Percentiles rank a stretch among this genome's conserved stretches.
Evolutionary conservation across 2,113 vertebrate species (phyloP).

Genomic region (Tragelaphus strepsiceros): DNA sequence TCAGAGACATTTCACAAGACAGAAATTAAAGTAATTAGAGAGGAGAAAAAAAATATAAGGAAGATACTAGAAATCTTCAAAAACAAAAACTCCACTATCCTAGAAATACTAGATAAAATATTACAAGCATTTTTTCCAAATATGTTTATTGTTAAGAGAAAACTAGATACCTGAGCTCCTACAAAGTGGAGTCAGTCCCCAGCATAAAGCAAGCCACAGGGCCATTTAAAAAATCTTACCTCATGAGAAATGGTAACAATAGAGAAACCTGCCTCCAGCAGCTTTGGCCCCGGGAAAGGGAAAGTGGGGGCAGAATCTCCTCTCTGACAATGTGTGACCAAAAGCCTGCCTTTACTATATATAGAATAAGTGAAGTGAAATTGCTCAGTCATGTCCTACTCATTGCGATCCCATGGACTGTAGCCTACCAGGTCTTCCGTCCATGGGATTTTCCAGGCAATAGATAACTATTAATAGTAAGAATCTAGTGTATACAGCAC

Average conservation of each 20-base stretch:
- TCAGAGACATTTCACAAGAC: background rate
- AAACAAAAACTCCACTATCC: background rate
- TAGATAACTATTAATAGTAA: background rate
- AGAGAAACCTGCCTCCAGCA: background rate
- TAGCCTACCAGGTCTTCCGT: background rate
- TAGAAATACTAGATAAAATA: slow-evolving; percentile 12
- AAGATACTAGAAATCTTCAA: background rate
- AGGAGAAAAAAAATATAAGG: background rate
- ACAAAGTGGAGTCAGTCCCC: background rate
- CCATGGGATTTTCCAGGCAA: background rate
- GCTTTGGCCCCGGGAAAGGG: background rate
- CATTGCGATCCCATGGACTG: background rate
- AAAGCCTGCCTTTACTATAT: background rate
- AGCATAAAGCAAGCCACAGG: background rate
- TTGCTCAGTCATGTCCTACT: background rate
- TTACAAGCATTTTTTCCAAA: background rate
- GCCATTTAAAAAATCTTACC: background rate
- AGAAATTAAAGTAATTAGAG: background rate
- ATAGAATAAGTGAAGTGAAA: background rate
- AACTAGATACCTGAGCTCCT: background rate
- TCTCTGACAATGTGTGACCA: background rate
- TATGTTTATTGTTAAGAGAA: background rate
- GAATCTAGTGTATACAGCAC: background rate
- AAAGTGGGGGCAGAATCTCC: background rate
- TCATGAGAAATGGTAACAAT: background rate